Evolutionary conservation across 2,888 invertebrate genomes (phyloP), one percentile per base, ranked within the genome.

Genomic region (Pyrocoelia pectoralis): DNA sequence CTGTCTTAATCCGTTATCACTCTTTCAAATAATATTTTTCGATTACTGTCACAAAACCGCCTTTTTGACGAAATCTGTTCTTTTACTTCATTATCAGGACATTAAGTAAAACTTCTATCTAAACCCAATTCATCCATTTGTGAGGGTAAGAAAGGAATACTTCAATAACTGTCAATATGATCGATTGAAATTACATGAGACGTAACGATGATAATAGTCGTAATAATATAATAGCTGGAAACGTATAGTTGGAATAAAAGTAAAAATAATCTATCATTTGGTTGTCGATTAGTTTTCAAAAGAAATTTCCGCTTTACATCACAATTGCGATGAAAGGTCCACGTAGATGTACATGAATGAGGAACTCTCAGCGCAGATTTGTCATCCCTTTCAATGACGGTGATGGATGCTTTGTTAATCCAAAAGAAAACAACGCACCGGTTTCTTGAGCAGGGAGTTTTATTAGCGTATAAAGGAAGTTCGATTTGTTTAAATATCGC

Each of bases 261-360:
- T 3, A n/a, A 33, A 33, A 33, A 33, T 33, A 33, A 33, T 33
- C 33, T 33, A 33, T 33, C 33, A 33, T 33, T 24, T 33, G 33
- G 33, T 33, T 33, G 33, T 33, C 33, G 33, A 33, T 33, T 33
- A 33, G 33, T 33, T 33, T 33, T 33, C 33, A 33, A 33, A 33
- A 8, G n/a, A 33, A 33, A 33, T 33, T 33, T 33, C 33, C 33
- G 33, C 33, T 10, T 33, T 33, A 33, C 33, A 33, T n/a, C 33
- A 33, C 33, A 33, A 33, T 33, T 33, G 33, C 2, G 33, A n/a
- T n/a, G 9, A n/a, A 33, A 33, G 33, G 33, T n/a, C 33, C 33
- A 6, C 33, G 24, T 24, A 24, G 24, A 24, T 24, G 24, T 24
- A 24, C 24, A 24, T 24, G 24, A 24, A 24, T 24, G 24, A 8